Conservation (phyloP, 2,888 invertebrate species). For the Xestia rhomboidea region DNA sequence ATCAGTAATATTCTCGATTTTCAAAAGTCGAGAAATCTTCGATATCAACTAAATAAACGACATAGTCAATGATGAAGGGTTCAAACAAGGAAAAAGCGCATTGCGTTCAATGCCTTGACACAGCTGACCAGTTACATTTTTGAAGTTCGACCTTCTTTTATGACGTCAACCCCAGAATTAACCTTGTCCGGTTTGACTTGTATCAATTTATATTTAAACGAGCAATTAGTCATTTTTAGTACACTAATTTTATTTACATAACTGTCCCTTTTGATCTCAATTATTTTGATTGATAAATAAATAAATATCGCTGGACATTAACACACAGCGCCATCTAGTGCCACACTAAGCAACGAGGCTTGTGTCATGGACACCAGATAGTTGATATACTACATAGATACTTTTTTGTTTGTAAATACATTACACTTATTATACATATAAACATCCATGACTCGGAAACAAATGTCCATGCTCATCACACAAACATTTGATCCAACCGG, state of each 20-base stretch:
- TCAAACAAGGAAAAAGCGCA: not conserved
- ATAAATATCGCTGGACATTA: no score
- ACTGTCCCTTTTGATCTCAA: slow-evolving; percentile 43
- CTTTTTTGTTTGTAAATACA: no score
- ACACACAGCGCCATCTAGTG: no score
- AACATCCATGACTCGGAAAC: no score
- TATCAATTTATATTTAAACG: slow-evolving; percentile 30
- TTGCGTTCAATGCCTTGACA: not conserved
- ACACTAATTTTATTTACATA: not conserved
- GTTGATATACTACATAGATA: no score
- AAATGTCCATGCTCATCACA: no score
- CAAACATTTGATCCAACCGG: no score
- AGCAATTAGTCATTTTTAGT: slow-evolving; percentile 20
- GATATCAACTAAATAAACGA: not conserved
- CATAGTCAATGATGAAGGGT: not conserved
- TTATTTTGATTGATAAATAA: slow-evolving; percentile 51
- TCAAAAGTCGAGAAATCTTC: not conserved
- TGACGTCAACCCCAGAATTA: slow-evolving; percentile 16
- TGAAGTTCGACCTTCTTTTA: not conserved
- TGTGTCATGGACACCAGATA: no score
- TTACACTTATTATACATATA: no score
- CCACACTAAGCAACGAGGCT: no score
- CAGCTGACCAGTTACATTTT: not conserved
- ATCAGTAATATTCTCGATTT: not conserved
- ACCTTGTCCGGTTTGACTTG: slow-evolving; percentile 24